These are phyloP conservation scores for Netta rufina DNA, from an alignment of 2,797 vertebrate genomes.

Conservation along the genomic window DNA sequence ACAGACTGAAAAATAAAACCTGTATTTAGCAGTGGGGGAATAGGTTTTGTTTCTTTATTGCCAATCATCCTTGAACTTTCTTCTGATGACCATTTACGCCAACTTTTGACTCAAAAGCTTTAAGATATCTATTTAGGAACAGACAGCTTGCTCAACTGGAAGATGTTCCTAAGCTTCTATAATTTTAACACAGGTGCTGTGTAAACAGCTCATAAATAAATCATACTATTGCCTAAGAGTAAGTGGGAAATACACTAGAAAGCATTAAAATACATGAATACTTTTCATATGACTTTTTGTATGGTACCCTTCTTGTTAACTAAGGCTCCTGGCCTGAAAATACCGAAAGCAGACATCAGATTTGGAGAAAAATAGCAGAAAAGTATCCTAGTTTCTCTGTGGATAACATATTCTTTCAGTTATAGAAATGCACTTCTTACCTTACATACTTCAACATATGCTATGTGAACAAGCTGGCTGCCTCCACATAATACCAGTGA, in stretches of 20 bases:
- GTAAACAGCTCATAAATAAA: constrained; percentile 10
- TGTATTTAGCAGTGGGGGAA: background rate
- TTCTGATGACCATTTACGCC: background rate
- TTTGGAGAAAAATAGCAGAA: background rate
- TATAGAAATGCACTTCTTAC: constrained; percentile 5
- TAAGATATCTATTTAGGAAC: background rate
- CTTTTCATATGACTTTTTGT: background rate
- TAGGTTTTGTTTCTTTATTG: background rate
- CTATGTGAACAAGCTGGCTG: background rate
- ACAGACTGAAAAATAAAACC: background rate
- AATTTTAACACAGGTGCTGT: background rate
- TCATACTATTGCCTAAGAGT: background rate
- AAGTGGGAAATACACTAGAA: background rate
- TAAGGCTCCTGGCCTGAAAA: constrained; percentile 6
- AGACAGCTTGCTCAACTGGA: background rate
- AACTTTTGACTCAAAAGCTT: background rate
- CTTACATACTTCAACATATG: background rate
- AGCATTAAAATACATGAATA: background rate
- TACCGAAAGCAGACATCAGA: background rate
- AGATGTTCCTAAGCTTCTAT: background rate
- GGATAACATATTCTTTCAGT: background rate
- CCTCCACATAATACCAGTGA: background rate
- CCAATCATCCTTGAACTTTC: background rate
- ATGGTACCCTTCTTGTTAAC: background rate
- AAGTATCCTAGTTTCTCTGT: background rate